Conservation (phyloP, 2,113 vertebrate genomes). For the Dunckerocampus dactyliophorus region DNA sequence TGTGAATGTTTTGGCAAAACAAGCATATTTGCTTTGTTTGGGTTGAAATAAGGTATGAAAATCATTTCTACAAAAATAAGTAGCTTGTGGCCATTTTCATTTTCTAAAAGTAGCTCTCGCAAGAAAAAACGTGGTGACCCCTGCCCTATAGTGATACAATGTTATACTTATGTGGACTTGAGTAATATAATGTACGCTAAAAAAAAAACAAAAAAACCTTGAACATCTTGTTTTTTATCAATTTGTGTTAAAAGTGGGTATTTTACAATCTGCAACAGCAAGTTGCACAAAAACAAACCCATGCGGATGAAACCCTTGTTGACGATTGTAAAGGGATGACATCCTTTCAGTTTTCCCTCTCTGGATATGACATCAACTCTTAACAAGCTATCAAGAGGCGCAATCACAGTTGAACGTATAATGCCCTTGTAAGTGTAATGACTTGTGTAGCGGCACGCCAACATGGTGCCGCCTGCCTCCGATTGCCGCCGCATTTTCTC, state of each 20-base stretch:
- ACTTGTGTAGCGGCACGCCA: constrained; percentile 47
- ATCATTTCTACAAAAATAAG: too few relatives aligned
- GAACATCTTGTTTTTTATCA: too few relatives aligned
- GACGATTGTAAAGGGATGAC: constrained; percentile 10
- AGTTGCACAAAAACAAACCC: not conserved
- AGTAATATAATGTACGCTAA: not conserved
- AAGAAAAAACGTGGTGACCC: too few relatives aligned
- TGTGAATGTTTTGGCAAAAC: too few relatives aligned
- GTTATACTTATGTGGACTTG: too few relatives aligned
- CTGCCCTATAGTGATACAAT: too few relatives aligned
- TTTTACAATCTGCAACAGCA: too few relatives aligned
- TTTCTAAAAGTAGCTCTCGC: too few relatives aligned
- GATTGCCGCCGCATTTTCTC: constrained; percentile 37
- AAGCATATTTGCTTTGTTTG: too few relatives aligned
- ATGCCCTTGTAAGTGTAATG: constrained; percentile 54
- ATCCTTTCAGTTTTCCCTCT: constrained; percentile 10
- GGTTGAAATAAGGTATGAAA: too few relatives aligned
- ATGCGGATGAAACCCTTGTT: not conserved
- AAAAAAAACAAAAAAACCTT: not conserved
- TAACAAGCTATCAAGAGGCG: constrained; percentile 57
- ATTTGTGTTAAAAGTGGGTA: not conserved
- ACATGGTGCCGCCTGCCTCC: constrained; percentile 29
- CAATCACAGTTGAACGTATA: constrained; percentile 51
- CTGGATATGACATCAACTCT: constrained; percentile 10
- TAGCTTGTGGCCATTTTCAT: too few relatives aligned